These are phyloP conservation scores for Drosophila melanica DNA, from an alignment of 1,140 invertebrate genomes.

Conservation along the genomic window DNA sequence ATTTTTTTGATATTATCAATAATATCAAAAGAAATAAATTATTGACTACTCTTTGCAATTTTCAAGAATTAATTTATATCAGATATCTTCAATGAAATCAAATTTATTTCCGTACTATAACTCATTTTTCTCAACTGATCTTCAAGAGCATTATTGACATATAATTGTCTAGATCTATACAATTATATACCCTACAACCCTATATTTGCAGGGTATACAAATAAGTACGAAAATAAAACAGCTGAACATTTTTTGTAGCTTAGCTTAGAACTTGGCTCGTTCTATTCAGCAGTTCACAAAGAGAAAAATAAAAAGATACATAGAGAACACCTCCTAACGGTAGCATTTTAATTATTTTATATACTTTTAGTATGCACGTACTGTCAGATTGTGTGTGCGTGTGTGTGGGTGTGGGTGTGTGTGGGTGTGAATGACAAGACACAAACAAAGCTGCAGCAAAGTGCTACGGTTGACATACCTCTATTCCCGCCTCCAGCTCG, in stretches of 20 bases:
- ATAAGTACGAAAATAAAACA: conserved; percentile 56
- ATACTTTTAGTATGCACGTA: conserved; percentile 52
- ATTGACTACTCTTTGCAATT: too few relatives aligned
- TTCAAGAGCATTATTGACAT: too few relatives aligned
- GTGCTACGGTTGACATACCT: conserved; percentile 47
- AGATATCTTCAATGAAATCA: too few relatives aligned
- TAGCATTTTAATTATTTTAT: conserved; percentile 81
- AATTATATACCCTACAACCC: neutral
- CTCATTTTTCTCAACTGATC: too few relatives aligned
- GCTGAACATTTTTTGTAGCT: conserved; percentile 65
- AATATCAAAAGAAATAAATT: too few relatives aligned
- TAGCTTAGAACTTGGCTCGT: conserved; percentile 62
- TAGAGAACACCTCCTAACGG: conserved; percentile 58
- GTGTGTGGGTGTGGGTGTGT: conserved; percentile 13
- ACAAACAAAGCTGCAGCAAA: conserved; percentile 46
- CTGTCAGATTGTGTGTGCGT: conserved; percentile 21
- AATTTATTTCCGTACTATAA: too few relatives aligned
- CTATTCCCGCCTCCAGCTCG: neutral
- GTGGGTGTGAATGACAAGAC: conserved; percentile 62
- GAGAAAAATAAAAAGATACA: conserved; percentile 24
- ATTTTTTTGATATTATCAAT: too few relatives aligned
- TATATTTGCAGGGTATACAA: conserved; percentile 19
- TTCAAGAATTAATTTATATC: too few relatives aligned
- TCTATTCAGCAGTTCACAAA: conserved; percentile 62
- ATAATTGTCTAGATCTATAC: too few relatives aligned